Conservation (phyloP, 2,888 invertebrate genomes). For the Magallana nippona region DNA sequence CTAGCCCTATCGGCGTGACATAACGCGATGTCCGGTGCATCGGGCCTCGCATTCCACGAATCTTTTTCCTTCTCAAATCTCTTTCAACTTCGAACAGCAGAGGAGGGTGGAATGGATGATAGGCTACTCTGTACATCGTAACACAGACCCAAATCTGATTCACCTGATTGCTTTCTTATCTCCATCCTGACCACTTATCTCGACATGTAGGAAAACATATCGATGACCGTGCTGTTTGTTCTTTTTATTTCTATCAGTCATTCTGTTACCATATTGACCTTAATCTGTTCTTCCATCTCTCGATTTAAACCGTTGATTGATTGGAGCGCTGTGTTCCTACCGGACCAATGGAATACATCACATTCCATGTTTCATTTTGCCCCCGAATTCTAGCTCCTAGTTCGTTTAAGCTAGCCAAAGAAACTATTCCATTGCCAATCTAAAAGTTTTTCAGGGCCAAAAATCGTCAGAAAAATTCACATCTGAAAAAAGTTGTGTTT, state of each 20-base stretch:
- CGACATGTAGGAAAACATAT: constrained; percentile 31
- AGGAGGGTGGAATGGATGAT: background rate
- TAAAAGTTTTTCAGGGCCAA: too few relatives aligned
- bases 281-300: constrained; percentile 16
- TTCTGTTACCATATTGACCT: constrained; percentile 24
- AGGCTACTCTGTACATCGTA: constrained; percentile 27
- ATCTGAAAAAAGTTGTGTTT: too few relatives aligned
- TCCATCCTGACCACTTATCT: constrained; percentile 27
- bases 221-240: constrained; percentile 33
- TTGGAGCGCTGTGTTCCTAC: constrained; percentile 23
- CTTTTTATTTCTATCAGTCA: constrained; percentile 29
- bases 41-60: background rate
- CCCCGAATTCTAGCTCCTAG: background rate
- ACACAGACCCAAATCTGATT: constrained; percentile 25
- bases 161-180: constrained; percentile 28
- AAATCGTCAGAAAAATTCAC: too few relatives aligned
- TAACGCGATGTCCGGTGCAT: constrained; percentile 23
- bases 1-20: constrained; percentile 11
- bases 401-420: too few relatives aligned
- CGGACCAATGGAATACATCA: constrained; percentile 31
- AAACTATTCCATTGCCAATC: too few relatives aligned
- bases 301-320: constrained; percentile 26
- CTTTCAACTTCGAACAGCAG: background rate
- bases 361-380: constrained; percentile 7
- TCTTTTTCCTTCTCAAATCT: background rate